These are phyloP conservation scores for Pomatorhinus ruficollis DNA, from an alignment of 2,113 vertebrate genomes.

Conservation along the genomic window DNA sequence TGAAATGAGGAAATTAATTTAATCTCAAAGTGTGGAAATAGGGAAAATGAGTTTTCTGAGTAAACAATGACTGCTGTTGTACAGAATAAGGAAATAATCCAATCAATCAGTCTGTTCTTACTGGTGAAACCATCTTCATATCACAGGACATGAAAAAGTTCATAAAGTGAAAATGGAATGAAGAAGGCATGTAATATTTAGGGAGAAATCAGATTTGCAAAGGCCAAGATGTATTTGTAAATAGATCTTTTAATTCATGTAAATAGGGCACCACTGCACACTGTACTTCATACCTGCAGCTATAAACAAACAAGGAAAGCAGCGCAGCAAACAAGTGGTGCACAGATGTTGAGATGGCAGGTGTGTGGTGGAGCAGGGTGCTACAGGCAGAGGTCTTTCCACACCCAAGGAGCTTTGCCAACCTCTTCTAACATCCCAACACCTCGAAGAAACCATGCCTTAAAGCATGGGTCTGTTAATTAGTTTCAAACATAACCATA, in stretches of 20 bases:
- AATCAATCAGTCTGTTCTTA: background rate
- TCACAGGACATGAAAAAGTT: background rate
- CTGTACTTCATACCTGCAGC: background rate
- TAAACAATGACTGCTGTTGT: background rate
- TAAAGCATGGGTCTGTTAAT: background rate
- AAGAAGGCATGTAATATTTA: background rate
- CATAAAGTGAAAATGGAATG: background rate
- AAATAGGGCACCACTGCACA: background rate
- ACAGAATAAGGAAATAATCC: background rate
- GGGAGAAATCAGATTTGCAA: background rate
- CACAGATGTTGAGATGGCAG: background rate
- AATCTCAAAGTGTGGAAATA: background rate
- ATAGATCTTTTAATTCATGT: background rate
- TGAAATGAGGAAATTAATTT: background rate
- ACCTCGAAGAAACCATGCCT: background rate
- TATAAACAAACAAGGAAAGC: background rate
- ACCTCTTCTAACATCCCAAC: background rate
- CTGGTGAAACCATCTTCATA: background rate
- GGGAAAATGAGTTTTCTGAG: background rate
- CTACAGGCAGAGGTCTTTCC: background rate
- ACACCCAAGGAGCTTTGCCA: background rate
- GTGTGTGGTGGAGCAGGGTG: background rate
- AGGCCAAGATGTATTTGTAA: background rate
- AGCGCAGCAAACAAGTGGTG: accelerated
- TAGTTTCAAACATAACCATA: background rate